Percentiles rank a stretch among this genome's conserved stretches.
phyloP scores from a whole-genome alignment of 2,797 vertebrate genomes.

The Botia kubotai region DNA sequence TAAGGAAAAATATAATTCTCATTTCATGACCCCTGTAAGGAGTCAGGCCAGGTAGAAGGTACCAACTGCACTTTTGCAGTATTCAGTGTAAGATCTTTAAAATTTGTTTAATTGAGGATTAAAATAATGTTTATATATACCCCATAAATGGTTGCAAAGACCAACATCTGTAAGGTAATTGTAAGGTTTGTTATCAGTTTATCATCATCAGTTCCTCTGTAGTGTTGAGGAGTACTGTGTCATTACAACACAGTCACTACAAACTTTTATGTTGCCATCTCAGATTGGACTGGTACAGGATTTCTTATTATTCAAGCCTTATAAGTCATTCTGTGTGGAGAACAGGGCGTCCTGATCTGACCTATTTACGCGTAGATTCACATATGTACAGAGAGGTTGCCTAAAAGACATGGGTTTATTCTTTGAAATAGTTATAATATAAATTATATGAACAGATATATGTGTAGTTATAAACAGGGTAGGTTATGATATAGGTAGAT shows the following conservation, averaged over 20 bases:
- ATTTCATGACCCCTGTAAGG: too few species aligned
- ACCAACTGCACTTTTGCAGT: too few species aligned
- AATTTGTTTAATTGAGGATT: too few species aligned
- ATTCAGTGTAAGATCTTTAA: too few species aligned
- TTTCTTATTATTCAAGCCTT: constrained; percentile 26
- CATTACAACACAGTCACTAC: too few species aligned
- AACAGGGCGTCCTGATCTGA: constrained; percentile 24
- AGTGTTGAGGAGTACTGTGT: constrained; percentile 24
- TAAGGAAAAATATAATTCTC: too few species aligned
- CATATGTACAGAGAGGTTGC: constrained; percentile 8
- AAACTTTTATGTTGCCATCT: constrained; percentile 46
- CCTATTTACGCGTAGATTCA: background rate
- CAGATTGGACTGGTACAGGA: constrained; percentile 33
- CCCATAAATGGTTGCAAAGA: too few species aligned
- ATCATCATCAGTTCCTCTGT: constrained; percentile 62
- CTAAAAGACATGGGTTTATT: background rate
- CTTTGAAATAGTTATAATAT: background rate
- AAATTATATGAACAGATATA: background rate
- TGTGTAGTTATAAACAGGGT: too few species aligned
- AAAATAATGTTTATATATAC: too few species aligned
- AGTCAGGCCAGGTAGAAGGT: too few species aligned
- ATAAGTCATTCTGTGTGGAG: background rate
- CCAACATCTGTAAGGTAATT: too few species aligned
- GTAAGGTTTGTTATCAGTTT: background rate
- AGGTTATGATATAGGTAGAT: too few species aligned